phyloP scores from a whole-genome alignment of 2,113 vertebrate genomes.

The Seriola dumerili region DNA sequence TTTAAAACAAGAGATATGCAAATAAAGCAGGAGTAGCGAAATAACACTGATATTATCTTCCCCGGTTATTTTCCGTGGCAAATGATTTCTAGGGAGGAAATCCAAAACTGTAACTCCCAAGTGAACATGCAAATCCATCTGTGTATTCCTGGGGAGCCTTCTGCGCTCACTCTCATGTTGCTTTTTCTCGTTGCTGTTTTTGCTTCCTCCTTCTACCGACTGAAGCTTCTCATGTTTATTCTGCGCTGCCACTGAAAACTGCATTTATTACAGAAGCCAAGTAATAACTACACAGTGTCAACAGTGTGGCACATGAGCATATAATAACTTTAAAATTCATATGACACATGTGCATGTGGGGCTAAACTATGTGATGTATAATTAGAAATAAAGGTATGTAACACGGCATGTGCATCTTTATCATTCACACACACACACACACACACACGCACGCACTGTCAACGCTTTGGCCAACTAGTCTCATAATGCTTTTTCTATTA shows the following conservation, averaged over 20 bases:
- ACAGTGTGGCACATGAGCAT: constrained; percentile 16
- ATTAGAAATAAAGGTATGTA: constrained; percentile 35
- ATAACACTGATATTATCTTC: constrained; percentile 79
- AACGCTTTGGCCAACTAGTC: constrained; percentile 26
- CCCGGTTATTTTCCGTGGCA: constrained; percentile 73
- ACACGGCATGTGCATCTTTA: not conserved
- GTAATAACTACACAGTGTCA: constrained; percentile 58
- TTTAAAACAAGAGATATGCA: constrained; percentile 82
- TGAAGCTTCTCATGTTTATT: constrained; percentile 75
- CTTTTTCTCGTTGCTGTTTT: constrained; percentile 67
- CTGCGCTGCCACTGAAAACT: constrained; percentile 59
- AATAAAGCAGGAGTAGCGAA: constrained; percentile 72
- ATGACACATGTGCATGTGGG: constrained; percentile 5
- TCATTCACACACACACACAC: not conserved
- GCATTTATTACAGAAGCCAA: constrained; percentile 69
- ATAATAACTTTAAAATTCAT: constrained; percentile 48
- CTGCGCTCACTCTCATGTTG: constrained; percentile 65
- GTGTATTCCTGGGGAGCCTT: constrained; percentile 72
- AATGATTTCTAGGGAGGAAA: constrained; percentile 79
- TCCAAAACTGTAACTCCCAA: constrained; percentile 80
- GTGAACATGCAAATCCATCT: constrained; percentile 79
- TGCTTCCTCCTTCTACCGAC: constrained; percentile 59
- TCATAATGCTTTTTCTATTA: constrained; percentile 32
- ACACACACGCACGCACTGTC: not conserved
- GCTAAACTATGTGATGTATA: constrained; percentile 39